Conservation (phyloP, 2,113 vertebrate species). For the Lophotis ruficrista region DNA sequence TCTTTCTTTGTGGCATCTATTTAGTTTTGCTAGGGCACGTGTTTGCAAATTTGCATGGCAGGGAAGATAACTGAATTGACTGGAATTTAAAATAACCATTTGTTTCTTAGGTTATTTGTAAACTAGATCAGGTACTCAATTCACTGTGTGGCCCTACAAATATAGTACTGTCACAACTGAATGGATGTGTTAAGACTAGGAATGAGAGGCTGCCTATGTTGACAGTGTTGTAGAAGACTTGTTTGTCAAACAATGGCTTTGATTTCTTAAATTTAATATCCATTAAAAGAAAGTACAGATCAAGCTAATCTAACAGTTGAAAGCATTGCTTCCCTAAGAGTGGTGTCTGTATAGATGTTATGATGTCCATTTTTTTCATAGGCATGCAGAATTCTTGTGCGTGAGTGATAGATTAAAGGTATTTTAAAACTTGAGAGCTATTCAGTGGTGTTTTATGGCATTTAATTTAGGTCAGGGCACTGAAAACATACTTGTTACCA, state of each 20-base stretch:
- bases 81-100: neutral
- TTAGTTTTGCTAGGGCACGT: neutral
- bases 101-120: neutral
- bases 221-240: neutral
- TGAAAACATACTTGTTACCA: neutral
- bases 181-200: neutral
- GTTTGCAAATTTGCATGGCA: neutral
- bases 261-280: neutral
- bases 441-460: neutral
- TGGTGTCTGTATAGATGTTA: neutral
- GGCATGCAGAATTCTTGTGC: neutral
- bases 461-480: neutral
- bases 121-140: neutral
- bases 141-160: rapidly evolving
- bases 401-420: neutral
- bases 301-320: neutral
- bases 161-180: neutral
- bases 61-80: neutral
- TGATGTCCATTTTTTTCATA: neutral
- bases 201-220: neutral
- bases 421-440: neutral
- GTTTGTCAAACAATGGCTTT: neutral
- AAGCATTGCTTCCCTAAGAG: neutral
- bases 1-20: neutral
- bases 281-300: neutral